phyloP scores from a whole-genome alignment of 2,797 vertebrate species.

The Sebastes hopkinsi region DNA sequence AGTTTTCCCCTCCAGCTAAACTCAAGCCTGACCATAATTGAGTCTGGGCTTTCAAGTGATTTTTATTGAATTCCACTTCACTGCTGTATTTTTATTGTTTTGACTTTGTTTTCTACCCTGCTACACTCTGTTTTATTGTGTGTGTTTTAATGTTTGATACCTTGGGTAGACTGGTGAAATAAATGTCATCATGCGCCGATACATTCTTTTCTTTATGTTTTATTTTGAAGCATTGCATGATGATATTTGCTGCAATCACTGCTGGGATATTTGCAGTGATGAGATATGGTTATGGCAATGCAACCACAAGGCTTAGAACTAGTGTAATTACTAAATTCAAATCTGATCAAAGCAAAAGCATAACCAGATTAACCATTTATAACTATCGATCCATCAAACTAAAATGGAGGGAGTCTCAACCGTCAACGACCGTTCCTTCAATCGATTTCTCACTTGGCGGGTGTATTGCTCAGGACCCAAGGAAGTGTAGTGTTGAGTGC shows the following conservation, averaged over 20 bases:
- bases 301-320: not conserved
- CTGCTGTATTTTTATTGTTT: slow-evolving; percentile 56
- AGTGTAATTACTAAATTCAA: not conserved
- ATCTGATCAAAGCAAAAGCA: not conserved
- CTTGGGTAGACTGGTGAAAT: slow-evolving; percentile 6
- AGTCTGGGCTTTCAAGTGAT: slow-evolving; percentile 65
- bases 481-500: not conserved
- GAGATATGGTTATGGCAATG: not conserved
- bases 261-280: not conserved
- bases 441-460: not conserved
- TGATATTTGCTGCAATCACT: slow-evolving; percentile 9
- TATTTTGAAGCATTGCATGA: not conserved
- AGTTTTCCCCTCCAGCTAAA: slow-evolving; percentile 63
- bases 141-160: slow-evolving; percentile 33
- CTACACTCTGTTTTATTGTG: slow-evolving; percentile 36
- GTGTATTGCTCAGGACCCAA: not conserved
- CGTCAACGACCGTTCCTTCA: not conserved
- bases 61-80: slow-evolving; percentile 69
- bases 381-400: not conserved
- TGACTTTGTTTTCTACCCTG: slow-evolving; percentile 49
- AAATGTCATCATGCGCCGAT: not conserved
- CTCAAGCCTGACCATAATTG: slow-evolving; percentile 60
- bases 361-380: not conserved
- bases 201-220: not conserved
- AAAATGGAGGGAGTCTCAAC: not conserved